Conservation (phyloP, 2,888 invertebrate genomes). For the Catocala sponsa region DNA sequence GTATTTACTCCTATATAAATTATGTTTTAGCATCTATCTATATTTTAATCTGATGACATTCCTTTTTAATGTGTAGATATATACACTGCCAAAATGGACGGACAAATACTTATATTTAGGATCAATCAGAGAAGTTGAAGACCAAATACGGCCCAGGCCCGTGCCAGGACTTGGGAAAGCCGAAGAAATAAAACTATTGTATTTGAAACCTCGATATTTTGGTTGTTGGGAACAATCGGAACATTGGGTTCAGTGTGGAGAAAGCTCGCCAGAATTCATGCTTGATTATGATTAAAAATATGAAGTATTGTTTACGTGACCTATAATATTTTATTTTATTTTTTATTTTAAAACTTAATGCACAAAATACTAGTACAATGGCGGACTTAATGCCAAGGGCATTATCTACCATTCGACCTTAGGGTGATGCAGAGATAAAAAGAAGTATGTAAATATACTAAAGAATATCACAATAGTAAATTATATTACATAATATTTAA, state of each 20-base stretch:
- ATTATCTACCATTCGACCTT: no score
- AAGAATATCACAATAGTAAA: no score
- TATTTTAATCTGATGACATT: no score
- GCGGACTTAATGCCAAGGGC: no score
- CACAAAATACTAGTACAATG: no score
- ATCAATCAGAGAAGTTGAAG: slow-evolving; percentile 68
- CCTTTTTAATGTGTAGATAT: slow-evolving; percentile 18
- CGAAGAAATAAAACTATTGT: slow-evolving; percentile 67
- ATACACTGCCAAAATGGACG: slow-evolving; percentile 72
- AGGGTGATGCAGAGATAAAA: no score
- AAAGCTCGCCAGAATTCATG: slow-evolving; percentile 41
- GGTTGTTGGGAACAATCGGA: slow-evolving; percentile 69
- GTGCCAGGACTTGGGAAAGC: slow-evolving; percentile 64
- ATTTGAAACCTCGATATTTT: slow-evolving; percentile 67
- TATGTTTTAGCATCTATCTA: neutral
- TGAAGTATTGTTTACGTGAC: no score
- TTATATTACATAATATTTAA: no score
- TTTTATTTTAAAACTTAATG: no score
- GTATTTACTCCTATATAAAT: neutral
- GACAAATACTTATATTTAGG: slow-evolving; percentile 88
- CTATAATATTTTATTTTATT: no score
- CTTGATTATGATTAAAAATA: no score
- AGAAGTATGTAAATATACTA: no score
- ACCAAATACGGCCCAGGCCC: slow-evolving; percentile 63
- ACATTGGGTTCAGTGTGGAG: slow-evolving; percentile 69